Conservation (phyloP, 2,797 vertebrate species). For the Argyrosomus regius region DNA sequence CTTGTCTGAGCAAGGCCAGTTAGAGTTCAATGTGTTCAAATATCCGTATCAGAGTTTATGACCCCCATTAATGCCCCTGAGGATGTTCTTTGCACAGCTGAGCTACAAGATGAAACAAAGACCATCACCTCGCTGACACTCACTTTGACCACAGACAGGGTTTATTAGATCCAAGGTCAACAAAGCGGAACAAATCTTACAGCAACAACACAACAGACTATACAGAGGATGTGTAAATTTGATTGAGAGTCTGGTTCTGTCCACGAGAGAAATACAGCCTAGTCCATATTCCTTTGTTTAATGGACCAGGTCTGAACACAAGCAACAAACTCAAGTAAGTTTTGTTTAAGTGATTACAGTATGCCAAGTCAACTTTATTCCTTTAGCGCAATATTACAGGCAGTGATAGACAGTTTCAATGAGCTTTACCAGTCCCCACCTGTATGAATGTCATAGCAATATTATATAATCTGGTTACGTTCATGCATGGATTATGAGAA, state of each 20-base stretch:
- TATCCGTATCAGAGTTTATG: conserved; percentile 79
- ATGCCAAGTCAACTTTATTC: conserved; percentile 17
- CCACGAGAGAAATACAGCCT: not conserved
- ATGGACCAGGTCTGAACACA: not conserved
- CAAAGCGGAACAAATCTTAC: conserved; percentile 58
- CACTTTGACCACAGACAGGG: conserved; percentile 55
- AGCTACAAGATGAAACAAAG: conserved; percentile 61
- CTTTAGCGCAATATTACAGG: not conserved
- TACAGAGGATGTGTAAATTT: conserved; percentile 21
- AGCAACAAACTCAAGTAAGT: not conserved
- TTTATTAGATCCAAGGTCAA: conserved; percentile 70
- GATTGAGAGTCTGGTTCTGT: not conserved
- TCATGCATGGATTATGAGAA: conserved; percentile 5
- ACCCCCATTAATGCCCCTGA: conserved; percentile 73
- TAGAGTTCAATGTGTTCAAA: conserved; percentile 81
- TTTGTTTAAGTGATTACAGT: not conserved
- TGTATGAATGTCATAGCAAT: not conserved
- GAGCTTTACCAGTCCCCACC: not conserved
- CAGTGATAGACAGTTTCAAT: not conserved
- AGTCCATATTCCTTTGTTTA: not conserved
- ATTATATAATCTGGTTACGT: not conserved
- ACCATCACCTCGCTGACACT: conserved; percentile 48
- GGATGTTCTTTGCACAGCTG: conserved; percentile 59
- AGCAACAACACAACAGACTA: conserved; percentile 17
- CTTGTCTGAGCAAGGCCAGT: conserved; percentile 74